Base-by-base conservation (phyloP, 1,140 invertebrate species). In the Ephestia elutella region DNA sequence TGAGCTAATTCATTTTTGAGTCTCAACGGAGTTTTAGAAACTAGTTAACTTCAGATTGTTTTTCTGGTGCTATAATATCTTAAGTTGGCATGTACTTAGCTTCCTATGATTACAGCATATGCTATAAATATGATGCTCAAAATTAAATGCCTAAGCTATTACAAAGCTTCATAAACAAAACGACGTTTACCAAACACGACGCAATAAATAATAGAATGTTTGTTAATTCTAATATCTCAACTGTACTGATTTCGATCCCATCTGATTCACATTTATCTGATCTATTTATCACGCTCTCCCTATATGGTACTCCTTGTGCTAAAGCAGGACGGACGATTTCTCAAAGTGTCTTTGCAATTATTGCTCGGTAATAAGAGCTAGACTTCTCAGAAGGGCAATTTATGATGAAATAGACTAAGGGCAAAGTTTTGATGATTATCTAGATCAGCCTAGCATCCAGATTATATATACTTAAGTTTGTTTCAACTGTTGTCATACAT, bases 181-280 rank as follows among this genome's bases (percentile, higher is more conserved):
- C 20, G 9, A 11, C 19, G 11, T 50, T 50, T 50, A 50, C 20
- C 19, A 50, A 69, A 70, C 68, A 71, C 70, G 73, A 68, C 68
- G 71, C 78, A 80, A 80, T 78, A 75, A 77, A 79, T 77, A 80
- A 80, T 74, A 67, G 70, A 68, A 73, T 66, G 75, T 71, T 73
- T 77, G 71, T 80, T 60, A 73, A 73, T 75, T 75, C 75, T 79
- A 75, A 76, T 77, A 75, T 79, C 78, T 71, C 62, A 66, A 68
- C 75, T 62, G 71, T 62, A 64, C 64, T 78, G 71, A 80, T 80
- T 70, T 75, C 60, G 69, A 78, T 80, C 73, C 73, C 70, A 78
- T 79, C 79, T 70, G 73, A 79, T 79, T 74, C 49, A 51, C 54
- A 9, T 32, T 69, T 77, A 79, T 76, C 70, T 69, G 70, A 77